phyloP scores from a whole-genome alignment of 2,113 vertebrate genomes.

The Anolis carolinensis region DNA sequence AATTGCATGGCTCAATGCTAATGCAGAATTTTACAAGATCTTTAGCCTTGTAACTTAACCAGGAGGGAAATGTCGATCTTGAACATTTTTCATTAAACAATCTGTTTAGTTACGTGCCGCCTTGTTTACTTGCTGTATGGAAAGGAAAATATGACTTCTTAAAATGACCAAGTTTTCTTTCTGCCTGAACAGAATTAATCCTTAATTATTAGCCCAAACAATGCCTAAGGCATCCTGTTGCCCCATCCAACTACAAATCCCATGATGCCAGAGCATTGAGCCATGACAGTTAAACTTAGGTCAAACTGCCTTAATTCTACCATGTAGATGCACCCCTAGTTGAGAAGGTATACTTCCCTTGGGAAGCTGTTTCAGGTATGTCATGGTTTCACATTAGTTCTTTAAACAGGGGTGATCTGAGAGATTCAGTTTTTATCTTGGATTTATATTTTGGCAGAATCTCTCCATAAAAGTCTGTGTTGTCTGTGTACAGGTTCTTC shows the following conservation, averaged over 20 bases:
- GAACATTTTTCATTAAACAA: conserved; percentile 20
- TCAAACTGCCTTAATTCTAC: too few relatives aligned
- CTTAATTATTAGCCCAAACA: conserved; percentile 14
- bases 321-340: too few relatives aligned
- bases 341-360: not conserved
- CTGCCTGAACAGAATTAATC: not conserved
- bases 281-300: too few relatives aligned
- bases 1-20: too few relatives aligned
- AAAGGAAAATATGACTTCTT: not conserved
- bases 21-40: too few relatives aligned
- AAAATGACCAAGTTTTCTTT: not conserved
- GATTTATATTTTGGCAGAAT: not conserved
- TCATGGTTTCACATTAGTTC: not conserved
- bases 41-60: not conserved
- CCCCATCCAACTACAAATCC: too few relatives aligned
- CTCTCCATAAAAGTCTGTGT: not conserved
- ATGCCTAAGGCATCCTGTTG: not conserved
- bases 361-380: not conserved
- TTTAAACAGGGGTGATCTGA: not conserved
- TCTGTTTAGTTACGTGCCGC: not conserved
- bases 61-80: not conserved
- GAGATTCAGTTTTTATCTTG: not conserved
- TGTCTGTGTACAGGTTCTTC: not conserved
- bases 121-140: conserved; percentile 29
- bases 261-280: too few relatives aligned